Evolutionary conservation across 2,113 vertebrate species (phyloP).

Genomic region (Gadus chalcogrammus): DNA sequence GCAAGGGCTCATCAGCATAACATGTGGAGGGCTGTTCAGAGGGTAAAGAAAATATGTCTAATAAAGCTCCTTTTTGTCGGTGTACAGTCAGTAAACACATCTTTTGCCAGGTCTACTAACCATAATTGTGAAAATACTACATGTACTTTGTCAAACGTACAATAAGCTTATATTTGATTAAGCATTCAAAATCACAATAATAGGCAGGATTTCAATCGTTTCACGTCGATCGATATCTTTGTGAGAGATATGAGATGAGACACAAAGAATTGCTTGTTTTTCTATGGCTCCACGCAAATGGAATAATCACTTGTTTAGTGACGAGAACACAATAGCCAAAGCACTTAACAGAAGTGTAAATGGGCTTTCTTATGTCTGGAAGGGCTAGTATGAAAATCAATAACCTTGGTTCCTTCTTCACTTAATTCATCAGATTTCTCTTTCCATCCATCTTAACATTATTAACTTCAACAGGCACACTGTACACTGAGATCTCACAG

Average conservation of each 20-base stretch:
- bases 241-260: conserved; percentile 27
- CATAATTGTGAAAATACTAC: too few species aligned
- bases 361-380: conserved; percentile 56
- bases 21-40: too few species aligned
- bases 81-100: too few species aligned
- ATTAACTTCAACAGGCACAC: conserved; percentile 26
- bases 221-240: conserved; percentile 8
- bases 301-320: conserved; percentile 56
- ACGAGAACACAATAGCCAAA: conserved; percentile 66
- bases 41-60: too few species aligned
- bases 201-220: background rate
- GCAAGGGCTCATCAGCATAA: too few species aligned
- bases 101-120: too few species aligned
- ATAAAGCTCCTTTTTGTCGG: too few species aligned
- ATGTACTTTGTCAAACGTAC: background rate
- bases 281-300: conserved; percentile 53
- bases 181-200: conserved; percentile 6
- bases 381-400: conserved; percentile 59
- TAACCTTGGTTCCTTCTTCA: conserved; percentile 50
- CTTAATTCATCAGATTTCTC: conserved; percentile 50
- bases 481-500: too few species aligned
- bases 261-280: conserved; percentile 60
- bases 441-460: conserved; percentile 49
- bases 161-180: background rate
- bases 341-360: conserved; percentile 71